Evolutionary conservation across 2,888 invertebrate genomes (phyloP), one percentile per base, ranked within the genome.

Genomic region (Cephus runcator): DNA sequence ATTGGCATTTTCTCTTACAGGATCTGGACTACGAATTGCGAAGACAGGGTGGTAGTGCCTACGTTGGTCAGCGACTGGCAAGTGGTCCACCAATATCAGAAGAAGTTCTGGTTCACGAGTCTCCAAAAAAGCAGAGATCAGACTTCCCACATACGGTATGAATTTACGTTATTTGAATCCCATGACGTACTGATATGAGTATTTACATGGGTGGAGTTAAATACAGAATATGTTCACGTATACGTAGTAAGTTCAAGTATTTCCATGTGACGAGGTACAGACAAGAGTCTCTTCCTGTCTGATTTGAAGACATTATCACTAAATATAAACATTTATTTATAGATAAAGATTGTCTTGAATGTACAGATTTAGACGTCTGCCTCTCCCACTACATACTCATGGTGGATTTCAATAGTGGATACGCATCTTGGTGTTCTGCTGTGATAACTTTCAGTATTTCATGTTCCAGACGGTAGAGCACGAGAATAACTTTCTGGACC

Each of bases 1-100:
- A 69, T 4, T 73, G 76, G 35, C 76, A 69, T 30, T 75, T 76
- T 69, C 68, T 76, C 75, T 83, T 81, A 30, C 89, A 95, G 94
- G 96, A 96, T 89, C 92, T 96, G 86, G 96, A 96, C 92, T 97
- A 97, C 89, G 96, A 96, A 89, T 92, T 97, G 79, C 93, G 95
- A 83, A 93, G 96, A 80, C 96, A 96, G 89, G 93, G 94, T 75
- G 95, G 95, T 68, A 96, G 95, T 91, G 95, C 96, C 83, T 96
- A 96, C 85, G 96, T 96, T 76, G 95, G 96, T 74, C 95, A 95
- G 91, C 92, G 96, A 84, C 92, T 96, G 84, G 96, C 96, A 69
- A 94, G 94, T 87, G 93, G 93, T 75, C 91, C 93, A 78, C 91
- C 92, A 40, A 92, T 87, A 31, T 85, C 88, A 2, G 91, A 91